Conservation (phyloP, 2,113 vertebrate genomes). For the Cromileptes altivelis region DNA sequence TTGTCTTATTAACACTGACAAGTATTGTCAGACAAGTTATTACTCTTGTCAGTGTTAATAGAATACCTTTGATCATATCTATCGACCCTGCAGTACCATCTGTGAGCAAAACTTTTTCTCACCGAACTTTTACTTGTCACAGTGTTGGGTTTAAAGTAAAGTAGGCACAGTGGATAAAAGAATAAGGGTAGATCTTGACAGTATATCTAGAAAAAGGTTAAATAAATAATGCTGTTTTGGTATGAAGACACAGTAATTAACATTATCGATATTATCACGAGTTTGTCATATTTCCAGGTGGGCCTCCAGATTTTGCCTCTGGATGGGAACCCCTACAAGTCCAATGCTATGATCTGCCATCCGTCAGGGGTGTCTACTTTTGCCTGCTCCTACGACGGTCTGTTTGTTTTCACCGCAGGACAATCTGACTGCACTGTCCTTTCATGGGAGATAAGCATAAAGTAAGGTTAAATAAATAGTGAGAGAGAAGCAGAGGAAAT, state of each 20-base stretch:
- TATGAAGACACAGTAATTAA: not conserved
- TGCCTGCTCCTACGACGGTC: constrained; percentile 86
- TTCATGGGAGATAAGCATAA: constrained; percentile 89
- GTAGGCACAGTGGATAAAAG: not conserved
- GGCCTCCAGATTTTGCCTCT: constrained; percentile 94
- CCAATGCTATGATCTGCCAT: constrained; percentile 90
- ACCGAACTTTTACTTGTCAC: not conserved
- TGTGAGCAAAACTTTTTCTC: not conserved
- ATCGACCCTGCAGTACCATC: not conserved
- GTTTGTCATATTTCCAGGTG: constrained; percentile 81
- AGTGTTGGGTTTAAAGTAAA: not conserved
- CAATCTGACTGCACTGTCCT: constrained; percentile 85
- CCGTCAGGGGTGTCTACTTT: constrained; percentile 84
- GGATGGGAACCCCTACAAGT: constrained; percentile 95
- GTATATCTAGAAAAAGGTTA: not conserved
- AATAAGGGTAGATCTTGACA: not conserved
- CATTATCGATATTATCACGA: not conserved
- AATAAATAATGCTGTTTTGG: not conserved
- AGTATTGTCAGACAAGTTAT: not conserved
- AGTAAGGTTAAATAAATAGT: constrained; percentile 75
- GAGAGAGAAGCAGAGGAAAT: not conserved
- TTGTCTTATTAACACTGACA: not conserved
- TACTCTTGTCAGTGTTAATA: not conserved
- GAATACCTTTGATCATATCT: not conserved
- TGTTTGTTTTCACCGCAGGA: constrained; percentile 90